phyloP scores from a whole-genome alignment of 64 coral and sea anemone genomes.

The Pocillopora verrucosa region DNA sequence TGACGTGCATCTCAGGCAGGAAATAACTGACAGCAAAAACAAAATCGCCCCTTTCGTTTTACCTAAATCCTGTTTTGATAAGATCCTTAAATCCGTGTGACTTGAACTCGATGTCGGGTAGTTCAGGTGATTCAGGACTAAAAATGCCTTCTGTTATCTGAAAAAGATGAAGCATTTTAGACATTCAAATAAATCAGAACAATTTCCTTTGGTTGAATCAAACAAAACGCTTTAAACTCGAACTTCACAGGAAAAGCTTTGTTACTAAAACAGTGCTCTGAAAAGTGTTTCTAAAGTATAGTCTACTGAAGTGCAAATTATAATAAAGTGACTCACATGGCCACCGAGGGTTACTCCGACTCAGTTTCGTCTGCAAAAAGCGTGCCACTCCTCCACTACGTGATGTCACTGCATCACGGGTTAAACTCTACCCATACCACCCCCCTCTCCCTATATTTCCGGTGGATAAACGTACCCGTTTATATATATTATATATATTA shows the following conservation, averaged over 20 bases:
- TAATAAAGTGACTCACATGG: no score
- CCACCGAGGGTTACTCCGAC: no score
- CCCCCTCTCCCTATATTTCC: no score
- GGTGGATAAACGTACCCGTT: no score
- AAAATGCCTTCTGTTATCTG: constrained; percentile 88
- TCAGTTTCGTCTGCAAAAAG: no score
- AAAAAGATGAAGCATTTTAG: neutral
- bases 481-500: no score
- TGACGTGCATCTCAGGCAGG: neutral
- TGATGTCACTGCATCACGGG: no score
- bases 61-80: constrained; percentile 99
- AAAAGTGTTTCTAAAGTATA: no score
- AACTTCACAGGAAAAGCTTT: neutral
- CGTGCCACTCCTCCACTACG: no score
- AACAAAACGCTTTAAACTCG: neutral
- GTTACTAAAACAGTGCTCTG: no score
- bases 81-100: constrained; percentile 91
- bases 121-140: constrained; percentile 72
- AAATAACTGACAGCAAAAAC: neutral
- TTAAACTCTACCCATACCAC: no score
- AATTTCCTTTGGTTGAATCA: neutral
- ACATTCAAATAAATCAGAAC: neutral
- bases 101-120: constrained; percentile 94
- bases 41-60: neutral
- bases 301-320: no score